phyloP scores from a whole-genome alignment of 37 sponge, comb jelly and placozoan species.

The Oscarella lobularis region DNA sequence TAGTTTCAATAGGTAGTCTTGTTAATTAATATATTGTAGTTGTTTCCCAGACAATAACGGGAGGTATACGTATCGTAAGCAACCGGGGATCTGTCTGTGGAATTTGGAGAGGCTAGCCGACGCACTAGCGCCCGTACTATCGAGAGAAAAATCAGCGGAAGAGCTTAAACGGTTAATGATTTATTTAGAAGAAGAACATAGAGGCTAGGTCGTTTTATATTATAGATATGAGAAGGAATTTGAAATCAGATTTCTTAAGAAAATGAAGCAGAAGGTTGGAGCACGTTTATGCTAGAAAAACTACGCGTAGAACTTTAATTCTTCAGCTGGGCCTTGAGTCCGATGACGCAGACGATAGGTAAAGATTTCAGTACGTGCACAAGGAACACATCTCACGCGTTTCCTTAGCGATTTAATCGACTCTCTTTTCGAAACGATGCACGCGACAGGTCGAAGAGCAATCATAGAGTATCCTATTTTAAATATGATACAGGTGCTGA shows the following conservation, averaged over 20 bases:
- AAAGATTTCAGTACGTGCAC: no score
- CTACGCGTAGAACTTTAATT: no score
- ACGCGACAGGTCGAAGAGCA: constrained; percentile 45
- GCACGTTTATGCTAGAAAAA: no score
- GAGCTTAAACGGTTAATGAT: constrained; percentile 38
- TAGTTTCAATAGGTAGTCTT: background rate
- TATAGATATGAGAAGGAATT: constrained; percentile 58
- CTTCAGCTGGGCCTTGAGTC: no score
- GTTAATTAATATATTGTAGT: background rate
- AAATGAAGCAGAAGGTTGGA: constrained; percentile 72
- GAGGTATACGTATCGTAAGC: constrained; percentile 61
- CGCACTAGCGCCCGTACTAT: constrained; percentile 43
- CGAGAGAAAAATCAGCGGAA: constrained; percentile 6
- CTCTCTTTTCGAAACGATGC: constrained; percentile 57
- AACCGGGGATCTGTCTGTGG: constrained; percentile 85
- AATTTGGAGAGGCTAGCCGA: constrained; percentile 83
- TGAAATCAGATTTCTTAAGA: constrained; percentile 29
- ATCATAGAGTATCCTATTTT: background rate
- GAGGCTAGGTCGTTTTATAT: constrained; percentile 6
- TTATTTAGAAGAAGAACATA: no score
- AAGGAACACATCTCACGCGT: no score
- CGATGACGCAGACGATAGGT: no score
- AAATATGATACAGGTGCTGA: background rate
- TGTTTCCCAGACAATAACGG: constrained; percentile 51
- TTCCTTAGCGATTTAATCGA: constrained; percentile 52